Base-by-base conservation (phyloP, 2,797 vertebrate genomes). In the Eupleurogrammus muticus region DNA sequence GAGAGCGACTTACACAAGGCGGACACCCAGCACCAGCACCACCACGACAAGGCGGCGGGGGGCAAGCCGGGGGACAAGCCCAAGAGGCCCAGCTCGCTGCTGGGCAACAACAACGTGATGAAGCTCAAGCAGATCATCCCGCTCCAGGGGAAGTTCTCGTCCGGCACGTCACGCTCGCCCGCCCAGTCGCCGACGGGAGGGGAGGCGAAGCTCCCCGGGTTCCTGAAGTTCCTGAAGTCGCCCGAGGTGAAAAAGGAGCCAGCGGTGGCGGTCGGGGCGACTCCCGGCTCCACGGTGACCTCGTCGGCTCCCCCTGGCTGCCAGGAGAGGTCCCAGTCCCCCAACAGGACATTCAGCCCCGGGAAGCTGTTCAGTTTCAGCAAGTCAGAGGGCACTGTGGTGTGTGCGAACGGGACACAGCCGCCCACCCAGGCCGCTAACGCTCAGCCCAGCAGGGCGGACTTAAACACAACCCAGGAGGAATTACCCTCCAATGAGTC, bases 61-160 rank as follows among this genome's bases (percentile, higher is more conserved):
- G 16, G 70, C 85, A 73, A 94, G 89, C 23, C 70, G 0, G 75
- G 93, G 0, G 97, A 97, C 80, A 96, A 97, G 44, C 96, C 95
- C 60, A 97, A 96, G 77, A 92, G 97, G 34, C 97, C 97, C 10
- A 97, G 95, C 72, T 97, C 96, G 9, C 94, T 98, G 24, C 88
- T 98, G 90, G 95, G 96, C 5, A 96, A 95, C 89, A 97, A 97
- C 92, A 97, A 97, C 0, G 97, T 98, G 80, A 91, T 97, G 94
- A 97, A 97, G 90, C 93, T 98, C 2, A 97, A 97, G 90, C 97
- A 98, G 90, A 98, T 98, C 86, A 97, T 98, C 86, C 97, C 97
- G 0, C 86, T 98, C 7, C 97, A 98, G 90, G 94, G 96, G 66
- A 96, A 96, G 72, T 96, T 97, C 79, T 92, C 96, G 53, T 95